phyloP scores from a whole-genome alignment of 2,888 invertebrate genomes.

The Dascillus cervinus region DNA sequence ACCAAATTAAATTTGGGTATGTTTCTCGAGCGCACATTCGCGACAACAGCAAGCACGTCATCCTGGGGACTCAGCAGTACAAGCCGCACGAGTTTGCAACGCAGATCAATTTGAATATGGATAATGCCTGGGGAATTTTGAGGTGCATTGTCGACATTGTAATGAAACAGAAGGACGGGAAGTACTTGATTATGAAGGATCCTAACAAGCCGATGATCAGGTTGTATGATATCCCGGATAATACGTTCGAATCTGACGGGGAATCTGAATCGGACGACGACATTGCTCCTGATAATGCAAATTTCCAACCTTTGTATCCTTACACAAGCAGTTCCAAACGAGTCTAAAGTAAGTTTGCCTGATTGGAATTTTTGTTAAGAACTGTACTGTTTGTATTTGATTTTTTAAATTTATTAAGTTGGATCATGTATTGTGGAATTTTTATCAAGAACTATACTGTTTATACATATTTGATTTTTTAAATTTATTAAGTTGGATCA shows the following conservation, averaged over 20 bases:
- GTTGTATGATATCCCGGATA: conserved; percentile 96
- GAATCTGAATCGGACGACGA: conserved; percentile 81
- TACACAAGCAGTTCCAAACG: conserved; percentile 30
- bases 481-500: too few relatives aligned
- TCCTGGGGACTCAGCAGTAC: conserved; percentile 95
- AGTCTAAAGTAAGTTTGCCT: too few relatives aligned
- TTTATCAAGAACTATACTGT: too few relatives aligned
- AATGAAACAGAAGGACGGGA: conserved; percentile 94
- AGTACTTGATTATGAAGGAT: conserved; percentile 97
- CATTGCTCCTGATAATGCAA: conserved; percentile 35
- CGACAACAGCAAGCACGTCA: conserved; percentile 93
- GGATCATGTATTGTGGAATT: too few relatives aligned
- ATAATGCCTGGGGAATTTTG: conserved; percentile 98
- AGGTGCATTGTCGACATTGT: conserved; percentile 95
- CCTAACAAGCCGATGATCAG: conserved; percentile 98
- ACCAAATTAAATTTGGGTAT: conserved; percentile 97
- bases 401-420: too few relatives aligned
- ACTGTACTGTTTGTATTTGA: too few relatives aligned
- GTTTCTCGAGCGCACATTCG: conserved; percentile 92
- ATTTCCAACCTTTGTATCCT: conserved; percentile 39
- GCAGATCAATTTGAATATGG: conserved; percentile 98
- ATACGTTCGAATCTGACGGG: conserved; percentile 97
- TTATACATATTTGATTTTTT: too few relatives aligned
- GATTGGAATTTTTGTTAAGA: too few relatives aligned
- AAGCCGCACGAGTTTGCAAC: conserved; percentile 98